Base-by-base conservation (phyloP, 1,140 invertebrate species). In the Helicoverpa zea region DNA sequence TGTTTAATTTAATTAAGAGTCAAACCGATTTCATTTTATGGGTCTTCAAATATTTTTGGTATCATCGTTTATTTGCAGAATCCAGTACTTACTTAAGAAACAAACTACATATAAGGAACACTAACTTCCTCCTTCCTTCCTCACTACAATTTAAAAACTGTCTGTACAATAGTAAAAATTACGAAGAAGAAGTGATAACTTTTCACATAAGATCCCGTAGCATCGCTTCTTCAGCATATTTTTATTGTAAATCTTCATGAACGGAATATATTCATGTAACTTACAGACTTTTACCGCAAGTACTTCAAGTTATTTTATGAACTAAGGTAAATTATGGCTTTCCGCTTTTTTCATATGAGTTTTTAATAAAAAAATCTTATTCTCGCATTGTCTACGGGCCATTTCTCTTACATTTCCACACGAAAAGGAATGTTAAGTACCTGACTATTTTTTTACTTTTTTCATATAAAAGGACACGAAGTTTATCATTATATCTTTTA, bases 211-310 rank as follows among this genome's bases (percentile, higher is more conserved):
- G 7, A 9, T 68, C 64, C 4, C 18, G 23, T 68, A 49, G 2
- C n/a, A 52, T 49, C 23, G 16, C 66, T 52, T 52, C 66, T 52
- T 70, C 30, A 70, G 66, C 66, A 70, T 52, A 70, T 30, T 70
- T 70, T 70, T 70, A 70, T 54, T 70, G 29, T 3, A 70, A 54
- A 70, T 54, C 66, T 70, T 52, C 54, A 29, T 70, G 66, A 70
- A 70, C 29, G 23, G 49, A 51, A 70, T 70, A 70, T 70, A 70
- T 70, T 70, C 66, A 70, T 30, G 66, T 52, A 29, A 54, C 11
- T 54, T 70, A 43, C 61, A 9, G n/a, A 29, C 13, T 52, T 70
- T 4, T 7, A 30, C 49, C 10, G 66, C 49, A 30, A 70, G 5
- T 14, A 70, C 10, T 51, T 70, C 11, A 51, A 70, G 4, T 68